Evolutionary conservation across 1,140 invertebrate genomes (phyloP).

Genomic region (Diuraphis noxia): DNA sequence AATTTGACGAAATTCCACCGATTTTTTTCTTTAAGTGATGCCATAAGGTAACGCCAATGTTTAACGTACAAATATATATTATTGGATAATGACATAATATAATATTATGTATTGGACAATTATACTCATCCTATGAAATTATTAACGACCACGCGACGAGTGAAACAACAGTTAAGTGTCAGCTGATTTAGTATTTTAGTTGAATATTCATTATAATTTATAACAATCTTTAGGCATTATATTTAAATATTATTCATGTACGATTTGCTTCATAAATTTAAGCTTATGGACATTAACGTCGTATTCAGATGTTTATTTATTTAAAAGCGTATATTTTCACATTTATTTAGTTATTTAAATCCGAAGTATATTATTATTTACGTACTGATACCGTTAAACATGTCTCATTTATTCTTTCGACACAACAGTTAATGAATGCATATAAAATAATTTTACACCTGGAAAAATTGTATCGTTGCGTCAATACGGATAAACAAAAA

Average conservation of each 20-base stretch:
- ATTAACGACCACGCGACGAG: background rate
- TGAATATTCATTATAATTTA: constrained; percentile 1
- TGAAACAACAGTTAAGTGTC: background rate
- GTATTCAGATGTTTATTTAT: background rate
- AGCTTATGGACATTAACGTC: background rate
- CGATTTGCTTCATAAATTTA: background rate
- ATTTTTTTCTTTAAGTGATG: too few species aligned
- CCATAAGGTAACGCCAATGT: background rate
- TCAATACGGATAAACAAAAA: background rate
- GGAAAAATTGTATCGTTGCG: background rate
- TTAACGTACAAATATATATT: background rate
- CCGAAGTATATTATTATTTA: background rate
- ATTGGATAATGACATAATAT: background rate
- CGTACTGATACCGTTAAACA: background rate
- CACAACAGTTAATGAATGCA: too few species aligned
- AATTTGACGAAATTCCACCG: background rate
- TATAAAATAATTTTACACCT: background rate
- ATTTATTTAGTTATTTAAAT: background rate
- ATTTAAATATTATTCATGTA: background rate
- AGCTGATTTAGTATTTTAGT: background rate
- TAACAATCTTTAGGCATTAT: background rate
- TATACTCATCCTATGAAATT: background rate
- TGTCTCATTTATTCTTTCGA: background rate
- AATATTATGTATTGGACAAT: too few species aligned
- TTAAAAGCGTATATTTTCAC: background rate